phyloP scores from a whole-genome alignment of 2,888 invertebrate species.

The Crepidodera aurea region DNA sequence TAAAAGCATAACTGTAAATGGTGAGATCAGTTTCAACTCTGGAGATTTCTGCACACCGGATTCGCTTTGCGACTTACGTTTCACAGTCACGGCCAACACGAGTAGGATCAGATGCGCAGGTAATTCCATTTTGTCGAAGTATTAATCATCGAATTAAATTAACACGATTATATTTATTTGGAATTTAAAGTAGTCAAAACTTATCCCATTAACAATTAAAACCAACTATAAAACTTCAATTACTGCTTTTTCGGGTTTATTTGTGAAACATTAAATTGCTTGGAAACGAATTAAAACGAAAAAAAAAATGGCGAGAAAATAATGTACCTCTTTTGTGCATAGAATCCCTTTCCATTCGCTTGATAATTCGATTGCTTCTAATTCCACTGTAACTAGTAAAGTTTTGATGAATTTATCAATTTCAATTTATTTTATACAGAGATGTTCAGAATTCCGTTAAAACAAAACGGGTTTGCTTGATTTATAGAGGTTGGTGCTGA shows the following conservation, averaged over 20 bases:
- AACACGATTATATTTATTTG: too few relatives aligned
- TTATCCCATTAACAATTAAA: too few relatives aligned
- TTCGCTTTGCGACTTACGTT: constrained; percentile 59
- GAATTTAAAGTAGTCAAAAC: too few relatives aligned
- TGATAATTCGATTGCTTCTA: background rate
- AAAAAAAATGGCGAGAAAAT: background rate
- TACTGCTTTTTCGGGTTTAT: too few relatives aligned
- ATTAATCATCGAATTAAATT: background rate
- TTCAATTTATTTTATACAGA: background rate
- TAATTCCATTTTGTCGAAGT: constrained; percentile 50
- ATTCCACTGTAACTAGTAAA: background rate
- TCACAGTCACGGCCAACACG: constrained; percentile 63
- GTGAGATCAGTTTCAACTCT: constrained; percentile 63
- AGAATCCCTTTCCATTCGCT: background rate
- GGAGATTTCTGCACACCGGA: constrained; percentile 64
- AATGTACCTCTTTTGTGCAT: background rate
- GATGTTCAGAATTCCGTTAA: background rate
- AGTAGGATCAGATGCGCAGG: constrained; percentile 68
- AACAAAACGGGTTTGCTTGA: background rate
- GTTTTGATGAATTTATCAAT: constrained; percentile 1
- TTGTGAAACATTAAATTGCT: too few relatives aligned
- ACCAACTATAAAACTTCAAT: too few relatives aligned
- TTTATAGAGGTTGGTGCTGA: too few relatives aligned
- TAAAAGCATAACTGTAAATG: constrained; percentile 62
- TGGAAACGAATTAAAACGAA: too few relatives aligned